Evolutionary conservation across 2,113 vertebrate genomes (phyloP).

Genomic region (Antechinus flavipes): DNA sequence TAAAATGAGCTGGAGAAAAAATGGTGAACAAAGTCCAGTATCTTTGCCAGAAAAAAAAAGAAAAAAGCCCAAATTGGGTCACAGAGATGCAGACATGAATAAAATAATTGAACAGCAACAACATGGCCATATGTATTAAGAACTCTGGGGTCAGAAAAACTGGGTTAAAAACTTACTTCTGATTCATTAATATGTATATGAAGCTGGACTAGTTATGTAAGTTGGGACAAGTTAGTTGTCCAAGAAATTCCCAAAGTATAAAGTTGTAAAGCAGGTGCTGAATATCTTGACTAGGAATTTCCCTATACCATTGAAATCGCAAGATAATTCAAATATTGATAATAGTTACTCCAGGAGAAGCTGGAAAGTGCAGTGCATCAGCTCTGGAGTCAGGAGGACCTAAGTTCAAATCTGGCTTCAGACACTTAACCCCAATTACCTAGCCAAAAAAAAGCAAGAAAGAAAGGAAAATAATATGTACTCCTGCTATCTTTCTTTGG

Average conservation of each 20-base stretch:
- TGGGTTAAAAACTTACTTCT: not conserved
- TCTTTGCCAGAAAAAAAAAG: not conserved
- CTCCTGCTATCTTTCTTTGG: constrained; percentile 1
- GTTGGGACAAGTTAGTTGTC: not conserved
- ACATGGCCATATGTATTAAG: not conserved
- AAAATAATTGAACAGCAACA: not conserved
- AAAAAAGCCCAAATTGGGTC: not conserved
- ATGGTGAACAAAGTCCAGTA: not conserved
- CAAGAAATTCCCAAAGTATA: not conserved
- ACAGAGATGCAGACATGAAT: not conserved
- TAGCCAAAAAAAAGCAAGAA: too few species aligned
- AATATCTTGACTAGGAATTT: not conserved
- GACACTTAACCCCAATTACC: too few species aligned
- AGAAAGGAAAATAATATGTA: not conserved
- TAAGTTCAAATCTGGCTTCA: too few species aligned
- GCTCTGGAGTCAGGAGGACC: too few species aligned
- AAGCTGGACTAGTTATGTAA: not conserved
- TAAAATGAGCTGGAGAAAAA: not conserved
- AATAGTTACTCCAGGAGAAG: too few species aligned
- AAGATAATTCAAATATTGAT: not conserved
- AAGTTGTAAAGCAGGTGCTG: not conserved
- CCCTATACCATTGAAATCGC: not conserved
- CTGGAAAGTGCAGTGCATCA: too few species aligned
- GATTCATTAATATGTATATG: not conserved
- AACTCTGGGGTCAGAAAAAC: not conserved